A percentile compares a stretch with the other conserved stretches of the same genome.
These are phyloP conservation scores for Schizopygopsis pylzovi DNA, from an alignment of 2,797 vertebrate genomes.

Conservation along the genomic window DNA sequence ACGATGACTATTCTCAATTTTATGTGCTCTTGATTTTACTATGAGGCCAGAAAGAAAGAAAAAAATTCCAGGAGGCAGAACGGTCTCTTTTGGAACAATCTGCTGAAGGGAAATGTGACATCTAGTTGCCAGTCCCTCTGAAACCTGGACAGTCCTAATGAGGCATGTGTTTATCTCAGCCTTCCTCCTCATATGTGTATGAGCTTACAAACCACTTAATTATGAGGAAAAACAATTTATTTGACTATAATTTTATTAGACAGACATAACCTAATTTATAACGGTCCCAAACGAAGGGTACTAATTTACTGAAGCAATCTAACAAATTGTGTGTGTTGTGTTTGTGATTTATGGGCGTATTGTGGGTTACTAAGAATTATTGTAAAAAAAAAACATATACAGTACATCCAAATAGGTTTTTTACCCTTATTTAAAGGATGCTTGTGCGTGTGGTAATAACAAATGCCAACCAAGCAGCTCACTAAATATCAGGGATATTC, in stretches of 20 bases:
- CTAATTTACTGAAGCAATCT: slow-evolving; percentile 9
- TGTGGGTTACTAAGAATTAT: slow-evolving; percentile 1
- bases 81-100: background rate
- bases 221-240: background rate
- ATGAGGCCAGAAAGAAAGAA: background rate
- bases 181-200: background rate
- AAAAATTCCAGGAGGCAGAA: background rate
- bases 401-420: too few species aligned
- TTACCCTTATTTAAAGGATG: background rate
- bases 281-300: background rate
- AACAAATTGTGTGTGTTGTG: slow-evolving; percentile 16
- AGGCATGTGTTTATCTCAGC: slow-evolving; percentile 29
- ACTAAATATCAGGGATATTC: slow-evolving; percentile 1
- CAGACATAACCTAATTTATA: background rate
- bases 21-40: background rate
- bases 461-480: background rate
- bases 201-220: slow-evolving; percentile 24
- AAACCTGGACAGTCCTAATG: background rate
- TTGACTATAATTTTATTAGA: background rate
- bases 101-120: slow-evolving; percentile 1
- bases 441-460: background rate
- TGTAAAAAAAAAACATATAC: background rate
- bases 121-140: slow-evolving; percentile 8
- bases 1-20: background rate
- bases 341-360: background rate